Evolutionary conservation across 2,797 vertebrate genomes (phyloP).

Genomic region (Salmo trutta): DNA sequence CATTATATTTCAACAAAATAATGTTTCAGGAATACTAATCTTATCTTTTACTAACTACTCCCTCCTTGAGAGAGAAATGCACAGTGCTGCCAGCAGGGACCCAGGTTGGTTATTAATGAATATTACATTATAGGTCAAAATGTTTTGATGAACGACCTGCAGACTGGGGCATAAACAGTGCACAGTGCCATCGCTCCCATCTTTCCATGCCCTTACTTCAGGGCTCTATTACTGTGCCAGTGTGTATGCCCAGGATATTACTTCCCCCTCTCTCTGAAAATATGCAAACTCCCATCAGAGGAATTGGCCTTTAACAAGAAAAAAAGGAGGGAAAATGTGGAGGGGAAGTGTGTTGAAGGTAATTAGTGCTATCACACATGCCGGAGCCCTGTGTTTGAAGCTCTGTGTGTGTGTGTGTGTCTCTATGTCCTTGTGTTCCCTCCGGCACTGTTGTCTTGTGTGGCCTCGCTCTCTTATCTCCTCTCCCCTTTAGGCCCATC

Average conservation of each 20-base stretch:
- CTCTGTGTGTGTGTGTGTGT: no score
- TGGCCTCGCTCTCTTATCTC: constrained; percentile 22
- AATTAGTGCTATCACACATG: constrained; percentile 65
- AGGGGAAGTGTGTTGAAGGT: constrained; percentile 59
- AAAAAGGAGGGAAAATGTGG: constrained; percentile 47
- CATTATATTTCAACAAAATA: no score
- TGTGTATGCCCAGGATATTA: constrained; percentile 47
- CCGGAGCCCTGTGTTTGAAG: constrained; percentile 30
- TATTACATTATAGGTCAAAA: constrained; percentile 72
- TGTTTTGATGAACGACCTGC: constrained; percentile 65
- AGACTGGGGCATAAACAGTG: constrained; percentile 52
- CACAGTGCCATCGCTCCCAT: constrained; percentile 18
- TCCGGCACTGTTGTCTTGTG: constrained; percentile 28
- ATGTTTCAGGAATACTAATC: no score
- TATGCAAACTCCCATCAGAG: constrained; percentile 56
- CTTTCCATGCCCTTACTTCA: constrained; percentile 40
- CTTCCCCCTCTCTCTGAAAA: constrained; percentile 53
- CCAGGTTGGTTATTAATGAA: constrained; percentile 64
- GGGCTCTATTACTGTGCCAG: constrained; percentile 44
- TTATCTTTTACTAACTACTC: no score
- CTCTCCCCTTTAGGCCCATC: constrained; percentile 40
- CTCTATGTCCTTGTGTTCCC: no score
- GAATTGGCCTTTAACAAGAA: constrained; percentile 62
- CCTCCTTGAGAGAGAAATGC: not conserved
- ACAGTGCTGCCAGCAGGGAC: constrained; percentile 40